Evolutionary conservation across 1,140 invertebrate species (phyloP).

Genomic region (Macrocentrus cingulum): DNA sequence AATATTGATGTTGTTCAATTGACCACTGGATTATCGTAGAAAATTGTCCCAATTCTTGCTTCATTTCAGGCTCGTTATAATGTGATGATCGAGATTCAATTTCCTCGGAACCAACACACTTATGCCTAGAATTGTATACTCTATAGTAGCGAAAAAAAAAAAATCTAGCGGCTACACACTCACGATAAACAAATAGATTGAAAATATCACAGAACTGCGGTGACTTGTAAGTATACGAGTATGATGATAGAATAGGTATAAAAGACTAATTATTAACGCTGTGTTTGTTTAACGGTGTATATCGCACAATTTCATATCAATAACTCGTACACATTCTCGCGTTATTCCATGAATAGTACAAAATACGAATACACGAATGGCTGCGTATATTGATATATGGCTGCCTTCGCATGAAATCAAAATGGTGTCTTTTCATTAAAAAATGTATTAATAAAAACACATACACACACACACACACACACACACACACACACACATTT

Average conservation of each 20-base stretch:
- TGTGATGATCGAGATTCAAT: background rate
- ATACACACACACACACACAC: no score
- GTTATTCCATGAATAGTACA: conserved; percentile 17
- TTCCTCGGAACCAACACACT: background rate
- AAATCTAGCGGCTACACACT: background rate
- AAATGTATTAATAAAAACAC: no score
- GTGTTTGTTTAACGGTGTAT: background rate
- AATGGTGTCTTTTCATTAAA: background rate
- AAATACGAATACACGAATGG: no score
- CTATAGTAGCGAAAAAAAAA: background rate
- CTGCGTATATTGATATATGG: conserved; percentile 18
- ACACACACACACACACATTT: no score
- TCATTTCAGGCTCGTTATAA: conserved; percentile 6
- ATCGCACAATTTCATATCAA: conserved; percentile 5
- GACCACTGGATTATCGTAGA: background rate
- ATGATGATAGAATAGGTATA: background rate
- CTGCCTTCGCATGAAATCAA: conserved; percentile 7
- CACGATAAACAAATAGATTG: background rate
- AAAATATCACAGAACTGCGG: background rate
- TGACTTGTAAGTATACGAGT: background rate
- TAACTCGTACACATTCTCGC: no score
- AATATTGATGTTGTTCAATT: conserved; percentile 3
- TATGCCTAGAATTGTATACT: background rate
- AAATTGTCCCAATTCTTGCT: background rate
- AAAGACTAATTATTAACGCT: background rate